Evolutionary conservation across 37 sponge, comb jelly and placozoan species (phyloP).

Genomic region (Cladorhizidae sp.): DNA sequence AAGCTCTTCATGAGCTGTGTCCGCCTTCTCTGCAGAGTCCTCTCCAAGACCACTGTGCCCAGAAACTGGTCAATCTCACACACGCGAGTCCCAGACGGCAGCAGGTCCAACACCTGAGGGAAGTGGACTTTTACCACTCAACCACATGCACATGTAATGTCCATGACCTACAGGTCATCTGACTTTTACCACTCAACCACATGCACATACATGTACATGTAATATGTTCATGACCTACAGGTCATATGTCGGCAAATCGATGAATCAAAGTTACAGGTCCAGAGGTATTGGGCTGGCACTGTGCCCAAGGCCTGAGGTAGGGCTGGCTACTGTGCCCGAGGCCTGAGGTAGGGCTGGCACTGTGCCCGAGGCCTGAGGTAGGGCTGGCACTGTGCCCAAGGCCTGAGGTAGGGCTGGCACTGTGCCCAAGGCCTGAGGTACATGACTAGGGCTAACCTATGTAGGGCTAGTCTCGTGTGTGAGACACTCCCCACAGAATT

Average conservation of each 20-base stretch:
- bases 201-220: not conserved
- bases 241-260: not conserved
- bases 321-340: no score
- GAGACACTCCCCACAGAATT: no score
- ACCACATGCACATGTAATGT: not conserved
- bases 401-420: no score
- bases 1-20: slow-evolving; percentile 75
- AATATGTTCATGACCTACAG: not conserved
- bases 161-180: no score
- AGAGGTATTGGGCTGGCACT: no score
- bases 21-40: slow-evolving; percentile 30
- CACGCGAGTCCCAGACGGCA: slow-evolving; percentile 54
- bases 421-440: no score
- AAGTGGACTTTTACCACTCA: not conserved
- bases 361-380: no score
- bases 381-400: no score
- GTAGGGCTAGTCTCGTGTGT: no score
- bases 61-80: slow-evolving; percentile 62
- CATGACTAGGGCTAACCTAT: no score
- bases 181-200: not conserved
- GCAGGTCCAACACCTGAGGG: slow-evolving; percentile 64
- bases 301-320: no score
- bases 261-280: not conserved
- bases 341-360: no score
- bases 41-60: slow-evolving; percentile 61